Base-by-base conservation (phyloP, 2,888 invertebrate genomes). In the Cerceris ruficornis region DNA sequence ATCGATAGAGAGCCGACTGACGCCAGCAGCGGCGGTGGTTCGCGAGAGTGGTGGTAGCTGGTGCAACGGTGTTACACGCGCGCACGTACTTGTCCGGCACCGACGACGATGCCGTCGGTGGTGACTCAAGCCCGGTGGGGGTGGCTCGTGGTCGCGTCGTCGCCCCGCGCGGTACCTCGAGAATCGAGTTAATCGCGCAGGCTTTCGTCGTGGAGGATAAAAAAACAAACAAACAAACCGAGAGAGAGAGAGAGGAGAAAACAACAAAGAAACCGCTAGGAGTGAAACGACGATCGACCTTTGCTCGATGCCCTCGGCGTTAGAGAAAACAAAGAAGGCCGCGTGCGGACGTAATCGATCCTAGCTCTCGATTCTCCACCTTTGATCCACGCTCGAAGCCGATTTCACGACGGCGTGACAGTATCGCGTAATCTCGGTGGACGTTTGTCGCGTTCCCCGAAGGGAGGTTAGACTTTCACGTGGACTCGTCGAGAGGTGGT, bases 1-100 rank as follows among this genome's bases (percentile, higher is more conserved):
- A 91, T 91, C 91, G 91, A 91, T 91, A 91, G 89, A 87, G 88
- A 87, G 88, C 88, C 82, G 88, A 88, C 87, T 88, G 88, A 89
- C 90, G 90, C 89, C 85, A 84, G 85, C 54, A 60, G 71, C 39
- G 77, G 66, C 57, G 70, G 43, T 49, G 68, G 39, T 39, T 43
- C 46, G 49, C 14, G 14, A 9, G 11, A 49, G 39, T 49, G 54
- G 50, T 54, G 41, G 71, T 50, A 62, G 17, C 9, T 62, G 54
- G 54, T 14, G 46, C 28, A 52, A 14, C 58, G 62, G 49, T 54
- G 73, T 50, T 59, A 71, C 11, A 55, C 67, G 57, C 54, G 78
- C 66, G 65, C 68, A 73, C 69, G 62, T 84, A 76, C 77, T 64
- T 28, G 28, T 28, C 28, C 28, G 68, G 73, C 60, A 42, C 52